Evolutionary conservation across 2,888 invertebrate species (phyloP).

Genomic region (Drepana falcataria): DNA sequence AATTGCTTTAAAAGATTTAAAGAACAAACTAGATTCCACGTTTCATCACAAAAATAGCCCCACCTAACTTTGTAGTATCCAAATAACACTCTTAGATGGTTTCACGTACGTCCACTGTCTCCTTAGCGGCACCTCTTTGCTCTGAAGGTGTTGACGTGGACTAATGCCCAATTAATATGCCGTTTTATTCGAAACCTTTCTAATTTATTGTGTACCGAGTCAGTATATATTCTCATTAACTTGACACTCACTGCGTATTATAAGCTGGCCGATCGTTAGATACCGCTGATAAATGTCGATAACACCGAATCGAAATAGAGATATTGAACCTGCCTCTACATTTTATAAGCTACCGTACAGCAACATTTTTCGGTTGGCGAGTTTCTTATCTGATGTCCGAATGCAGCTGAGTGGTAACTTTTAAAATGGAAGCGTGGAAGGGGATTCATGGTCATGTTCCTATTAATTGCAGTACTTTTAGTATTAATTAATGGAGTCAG

Average conservation of each 20-base stretch:
- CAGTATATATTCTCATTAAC: constrained; percentile 74
- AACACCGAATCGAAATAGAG: constrained; percentile 56
- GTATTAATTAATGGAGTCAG: constrained; percentile 58
- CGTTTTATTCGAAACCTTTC: constrained; percentile 60
- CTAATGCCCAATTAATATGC: constrained; percentile 76
- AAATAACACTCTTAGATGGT: constrained; percentile 41
- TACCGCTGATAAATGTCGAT: constrained; percentile 61
- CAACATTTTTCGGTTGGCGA: constrained; percentile 32
- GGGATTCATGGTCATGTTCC: constrained; percentile 41
- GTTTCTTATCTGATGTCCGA: constrained; percentile 46
- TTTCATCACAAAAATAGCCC: constrained; percentile 37
- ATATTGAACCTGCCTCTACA: constrained; percentile 55
- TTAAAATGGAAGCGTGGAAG: constrained; percentile 29
- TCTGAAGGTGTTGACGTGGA: constrained; percentile 57
- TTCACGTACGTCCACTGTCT: constrained; percentile 41
- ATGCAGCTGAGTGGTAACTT: constrained; percentile 50
- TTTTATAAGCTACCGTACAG: constrained; percentile 44
- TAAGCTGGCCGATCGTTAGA: constrained; percentile 66
- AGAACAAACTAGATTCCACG: constrained; percentile 43
- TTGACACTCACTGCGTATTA: constrained; percentile 70
- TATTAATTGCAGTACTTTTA: constrained; percentile 46
- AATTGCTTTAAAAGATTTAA: constrained; percentile 31
- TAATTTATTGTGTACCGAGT: constrained; percentile 66
- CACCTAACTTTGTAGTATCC: constrained; percentile 49
- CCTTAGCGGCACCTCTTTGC: constrained; percentile 32